Evolutionary conservation across 2,797 vertebrate genomes (phyloP), one percentile per base, ranked within the genome.

Genomic region (Sebastiscus tertius): DNA sequence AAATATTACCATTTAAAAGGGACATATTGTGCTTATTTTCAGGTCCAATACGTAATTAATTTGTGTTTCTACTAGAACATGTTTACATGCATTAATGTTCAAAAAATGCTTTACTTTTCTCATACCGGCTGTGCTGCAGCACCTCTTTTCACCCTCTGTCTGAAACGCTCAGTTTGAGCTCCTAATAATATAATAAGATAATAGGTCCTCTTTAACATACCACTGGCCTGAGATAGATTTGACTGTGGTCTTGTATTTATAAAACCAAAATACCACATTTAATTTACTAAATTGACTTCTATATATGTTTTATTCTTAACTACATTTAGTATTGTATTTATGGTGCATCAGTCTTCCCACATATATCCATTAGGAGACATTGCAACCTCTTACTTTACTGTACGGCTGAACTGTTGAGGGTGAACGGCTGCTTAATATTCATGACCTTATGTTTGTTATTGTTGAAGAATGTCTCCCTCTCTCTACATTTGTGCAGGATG

Each of bases 401-500:
- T 61, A 24, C 11, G 60, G 9, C 20, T 66, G 39, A 68, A 27
- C 27, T 27, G 14, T 36, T 36, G 27, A 29, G 11, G 2, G 10
- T 26, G 31, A 66, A 72, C 0, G 24, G 6, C 4, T 36, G 3
- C 55, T 62, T 68, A 8, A 63, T 22, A 24, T 69, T 49, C 22
- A 8, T 62, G 26, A 18, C 3, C 27, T 6, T 2, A 8, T 39
- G 9, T 22, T 54, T 22, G 3, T 61, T 79, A 1, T 72, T 77
- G 36, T 55, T 65, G 14, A 72, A 18, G 5, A 39, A 46, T 64
- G 36, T 49, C 22, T 5, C 26, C 1, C 1, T 74, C 8, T 69
- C 31, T 46, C 1, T 82, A 9, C 8, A 1, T 84, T 93, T 80
- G 92, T 96, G 36, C 95, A 99, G 95, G 98, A 98, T 84, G 94